phyloP scores from a whole-genome alignment of 2,113 vertebrate species.

The Tupaia chinensis region DNA sequence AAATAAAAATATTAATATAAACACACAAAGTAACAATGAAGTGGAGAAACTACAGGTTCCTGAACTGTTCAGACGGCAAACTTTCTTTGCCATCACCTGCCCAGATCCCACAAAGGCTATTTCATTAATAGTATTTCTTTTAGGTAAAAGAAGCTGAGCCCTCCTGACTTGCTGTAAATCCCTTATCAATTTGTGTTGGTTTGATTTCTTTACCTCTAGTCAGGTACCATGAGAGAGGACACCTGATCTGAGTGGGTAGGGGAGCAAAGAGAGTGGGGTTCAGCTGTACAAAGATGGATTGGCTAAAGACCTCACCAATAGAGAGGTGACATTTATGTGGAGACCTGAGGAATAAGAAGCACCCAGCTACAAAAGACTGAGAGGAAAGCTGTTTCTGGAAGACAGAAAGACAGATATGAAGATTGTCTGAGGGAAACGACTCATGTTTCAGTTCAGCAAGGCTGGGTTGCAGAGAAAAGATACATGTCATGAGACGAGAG shows the following conservation, averaged over 20 bases:
- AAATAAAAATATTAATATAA: background rate
- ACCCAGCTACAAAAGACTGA: background rate
- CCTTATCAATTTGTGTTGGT: background rate
- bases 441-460: background rate
- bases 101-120: fast-evolving
- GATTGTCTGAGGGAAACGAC: background rate
- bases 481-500: too few relatives aligned
- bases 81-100: background rate
- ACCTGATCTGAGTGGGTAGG: too few relatives aligned
- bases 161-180: too few relatives aligned
- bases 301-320: background rate
- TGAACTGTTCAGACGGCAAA: background rate
- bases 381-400: background rate
- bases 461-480: background rate
- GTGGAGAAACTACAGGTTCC: background rate
- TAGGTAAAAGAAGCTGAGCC: background rate
- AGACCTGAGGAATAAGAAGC: background rate
- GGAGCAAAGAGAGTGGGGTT: background rate
- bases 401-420: background rate
- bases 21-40: background rate
- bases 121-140: background rate
- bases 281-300: background rate
- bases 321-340: background rate
- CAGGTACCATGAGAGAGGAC: background rate
- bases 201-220: background rate